Percentiles rank a stretch among this genome's conserved stretches.
Conservation (phyloP, 2,888 invertebrate species). For the Drosophila meridionalis region DNA sequence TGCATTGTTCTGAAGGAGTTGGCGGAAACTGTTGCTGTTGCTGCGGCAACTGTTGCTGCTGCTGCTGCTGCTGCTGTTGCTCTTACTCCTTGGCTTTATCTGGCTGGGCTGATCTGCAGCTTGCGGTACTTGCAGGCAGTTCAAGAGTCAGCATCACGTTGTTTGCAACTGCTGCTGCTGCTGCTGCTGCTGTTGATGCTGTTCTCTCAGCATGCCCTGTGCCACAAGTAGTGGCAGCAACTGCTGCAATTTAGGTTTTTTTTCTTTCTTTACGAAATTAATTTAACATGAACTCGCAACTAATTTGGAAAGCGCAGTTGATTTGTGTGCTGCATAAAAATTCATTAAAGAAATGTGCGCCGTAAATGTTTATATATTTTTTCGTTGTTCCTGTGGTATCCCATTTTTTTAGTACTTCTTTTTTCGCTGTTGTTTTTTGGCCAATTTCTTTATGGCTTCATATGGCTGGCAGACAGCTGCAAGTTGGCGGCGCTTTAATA, state of each 20-base stretch:
- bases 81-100: slow-evolving; percentile 50
- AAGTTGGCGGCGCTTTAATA: slow-evolving; percentile 74
- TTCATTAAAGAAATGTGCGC: slow-evolving; percentile 68
- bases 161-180: slow-evolving; percentile 15
- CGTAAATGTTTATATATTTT: slow-evolving; percentile 34
- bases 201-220: slow-evolving; percentile 27
- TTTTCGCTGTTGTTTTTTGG: slow-evolving; percentile 25
- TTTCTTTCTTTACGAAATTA: slow-evolving; percentile 57
- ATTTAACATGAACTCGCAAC: slow-evolving; percentile 73
- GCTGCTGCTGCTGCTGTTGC: slow-evolving; percentile 27
- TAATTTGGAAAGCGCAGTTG: slow-evolving; percentile 69
- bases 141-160: slow-evolving; percentile 71
- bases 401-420: slow-evolving; percentile 15
- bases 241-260: slow-evolving; percentile 36
- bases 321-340: slow-evolving; percentile 55
- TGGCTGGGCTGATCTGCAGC: slow-evolving; percentile 53
- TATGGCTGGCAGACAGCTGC: slow-evolving; percentile 76
- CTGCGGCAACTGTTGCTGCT: slow-evolving; percentile 30
- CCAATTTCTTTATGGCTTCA: slow-evolving; percentile 76
- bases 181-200: slow-evolving; percentile 13
- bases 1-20: slow-evolving; percentile 76
- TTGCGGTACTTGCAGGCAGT: slow-evolving; percentile 75
- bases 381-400: background rate
- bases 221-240: slow-evolving; percentile 42
- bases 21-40: slow-evolving; percentile 35